These are phyloP conservation scores for Toxostoma redivivum DNA, from an alignment of 2,113 vertebrate species.

Conservation along the genomic window DNA sequence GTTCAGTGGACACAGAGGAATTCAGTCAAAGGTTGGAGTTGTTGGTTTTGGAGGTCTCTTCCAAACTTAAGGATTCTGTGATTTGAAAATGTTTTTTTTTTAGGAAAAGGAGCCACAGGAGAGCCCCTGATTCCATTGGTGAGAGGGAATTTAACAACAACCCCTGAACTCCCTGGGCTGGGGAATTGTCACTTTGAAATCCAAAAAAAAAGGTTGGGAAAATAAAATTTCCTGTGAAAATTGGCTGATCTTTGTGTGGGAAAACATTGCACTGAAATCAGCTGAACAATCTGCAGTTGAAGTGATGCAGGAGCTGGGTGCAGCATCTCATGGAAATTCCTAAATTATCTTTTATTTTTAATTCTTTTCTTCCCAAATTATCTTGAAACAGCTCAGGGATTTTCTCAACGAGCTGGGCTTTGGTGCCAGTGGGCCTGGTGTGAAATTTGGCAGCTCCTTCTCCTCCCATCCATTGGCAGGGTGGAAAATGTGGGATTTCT, in stretches of 20 bases:
- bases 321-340: not conserved
- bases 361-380: not conserved
- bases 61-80: not conserved
- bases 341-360: not conserved
- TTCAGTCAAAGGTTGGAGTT: not conserved
- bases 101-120: not conserved
- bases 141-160: not conserved
- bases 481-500: not conserved
- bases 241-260: not conserved
- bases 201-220: not conserved
- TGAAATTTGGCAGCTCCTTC: not conserved
- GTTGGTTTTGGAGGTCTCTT: not conserved
- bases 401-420: not conserved
- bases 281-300: not conserved
- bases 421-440: fast-evolving
- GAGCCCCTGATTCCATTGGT: fast-evolving
- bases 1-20: not conserved
- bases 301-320: not conserved
- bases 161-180: not conserved
- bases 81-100: not conserved
- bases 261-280: not conserved
- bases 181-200: fast-evolving
- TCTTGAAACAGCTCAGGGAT: not conserved
- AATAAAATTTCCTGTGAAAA: not conserved
- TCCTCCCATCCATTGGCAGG: not conserved